A percentile compares a stretch with the other conserved stretches of the same genome.
Evolutionary conservation across 1,140 invertebrate species (phyloP).

Genomic region (Dolichoris vasculosae): DNA sequence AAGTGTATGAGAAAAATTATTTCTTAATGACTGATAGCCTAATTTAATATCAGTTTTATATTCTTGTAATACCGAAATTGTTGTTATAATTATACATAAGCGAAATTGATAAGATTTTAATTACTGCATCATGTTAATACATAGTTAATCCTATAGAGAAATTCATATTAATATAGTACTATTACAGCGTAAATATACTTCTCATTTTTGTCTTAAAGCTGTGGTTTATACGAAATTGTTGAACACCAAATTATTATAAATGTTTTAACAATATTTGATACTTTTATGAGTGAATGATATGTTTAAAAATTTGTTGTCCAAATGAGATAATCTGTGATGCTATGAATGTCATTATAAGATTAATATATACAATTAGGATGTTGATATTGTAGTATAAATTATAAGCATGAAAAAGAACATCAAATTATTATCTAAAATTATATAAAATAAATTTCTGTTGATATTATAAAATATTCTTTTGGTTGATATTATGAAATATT

Average conservation of each 20-base stretch:
- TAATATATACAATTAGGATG: conserved; percentile 18
- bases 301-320: conserved; percentile 28
- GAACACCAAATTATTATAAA: conserved; percentile 42
- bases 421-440: conserved; percentile 14
- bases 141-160: conserved; percentile 32
- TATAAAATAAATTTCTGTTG: conserved; percentile 45
- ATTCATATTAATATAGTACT: conserved; percentile 18
- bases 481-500: not conserved
- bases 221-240: conserved; percentile 39
- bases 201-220: not conserved
- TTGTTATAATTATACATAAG: conserved; percentile 31
- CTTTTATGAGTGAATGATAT: conserved; percentile 13
- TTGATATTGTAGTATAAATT: conserved; percentile 25
- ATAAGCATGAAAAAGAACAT: not conserved
- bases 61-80: conserved; percentile 41
- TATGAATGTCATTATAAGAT: conserved; percentile 24
- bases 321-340: conserved; percentile 31
- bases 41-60: conserved; percentile 40
- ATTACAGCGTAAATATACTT: conserved; percentile 33
- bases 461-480: not conserved
- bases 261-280: conserved; percentile 45
- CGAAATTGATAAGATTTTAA: conserved; percentile 38
- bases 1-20: conserved; percentile 25
- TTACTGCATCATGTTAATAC: conserved; percentile 36
- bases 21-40: conserved; percentile 34